Percentiles rank a stretch among this genome's conserved stretches.
phyloP scores from a whole-genome alignment of 2,888 invertebrate genomes.

The Sphaerophoria rueppellii region DNA sequence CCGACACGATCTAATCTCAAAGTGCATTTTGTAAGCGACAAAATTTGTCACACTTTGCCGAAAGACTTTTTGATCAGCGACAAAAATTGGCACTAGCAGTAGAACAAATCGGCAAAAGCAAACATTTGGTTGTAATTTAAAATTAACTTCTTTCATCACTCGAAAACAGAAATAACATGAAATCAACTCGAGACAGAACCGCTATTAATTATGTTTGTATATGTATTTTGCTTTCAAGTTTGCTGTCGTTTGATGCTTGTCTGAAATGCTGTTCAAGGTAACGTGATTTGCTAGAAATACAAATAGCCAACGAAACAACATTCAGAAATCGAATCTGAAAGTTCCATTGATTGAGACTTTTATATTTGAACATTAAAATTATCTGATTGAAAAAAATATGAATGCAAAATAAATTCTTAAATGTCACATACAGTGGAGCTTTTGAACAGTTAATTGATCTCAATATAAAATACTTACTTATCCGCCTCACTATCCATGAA shows the following conservation, averaged over 20 bases:
- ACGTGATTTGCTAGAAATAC: constrained; percentile 18
- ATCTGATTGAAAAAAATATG: not conserved
- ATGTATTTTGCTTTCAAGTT: constrained; percentile 3
- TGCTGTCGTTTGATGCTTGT: constrained; percentile 14
- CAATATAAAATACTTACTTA: too few relatives aligned
- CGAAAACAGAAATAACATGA: not conserved
- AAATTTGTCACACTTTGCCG: not conserved
- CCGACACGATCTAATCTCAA: too few relatives aligned
- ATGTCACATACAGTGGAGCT: not conserved
- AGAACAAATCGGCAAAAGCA: constrained; percentile 22
- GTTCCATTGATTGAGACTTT: constrained; percentile 10
- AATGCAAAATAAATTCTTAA: not conserved
- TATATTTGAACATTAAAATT: constrained; percentile 1
- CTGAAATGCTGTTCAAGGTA: constrained; percentile 15
- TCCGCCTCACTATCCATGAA: too few relatives aligned
- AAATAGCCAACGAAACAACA: not conserved
- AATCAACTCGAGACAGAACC: too few relatives aligned
- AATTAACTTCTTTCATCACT: constrained; percentile 11
- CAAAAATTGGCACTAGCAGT: constrained; percentile 18
- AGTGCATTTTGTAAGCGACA: too few relatives aligned
- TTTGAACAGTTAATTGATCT: not conserved
- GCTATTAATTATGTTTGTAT: not conserved
- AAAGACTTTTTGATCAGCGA: not conserved
- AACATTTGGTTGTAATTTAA: constrained; percentile 12
- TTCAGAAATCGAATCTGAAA: not conserved